Base-by-base conservation (phyloP, 2,113 vertebrate genomes). In the Desmodus rotundus region DNA sequence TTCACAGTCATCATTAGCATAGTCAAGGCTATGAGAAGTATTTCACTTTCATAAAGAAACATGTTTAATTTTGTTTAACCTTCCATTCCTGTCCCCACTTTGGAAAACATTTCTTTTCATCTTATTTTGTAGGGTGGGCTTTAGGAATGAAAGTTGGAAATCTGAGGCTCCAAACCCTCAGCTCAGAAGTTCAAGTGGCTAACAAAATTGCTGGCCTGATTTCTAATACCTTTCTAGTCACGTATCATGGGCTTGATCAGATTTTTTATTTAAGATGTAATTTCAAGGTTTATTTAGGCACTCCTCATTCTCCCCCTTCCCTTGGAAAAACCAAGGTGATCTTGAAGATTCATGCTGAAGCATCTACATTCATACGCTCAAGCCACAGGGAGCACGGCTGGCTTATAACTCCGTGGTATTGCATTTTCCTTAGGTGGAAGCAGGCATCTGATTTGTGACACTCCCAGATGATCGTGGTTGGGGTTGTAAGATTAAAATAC, bases 151-250 rank as follows among this genome's bases (percentile, higher is more conserved):
- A 52, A 76, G 50, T 47, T 80, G 80, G 54, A 95, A 93, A 31
- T 68, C 24, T 41, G 54, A 68, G 68, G 5, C 12, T 68, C 33
- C 38, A 78, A 92, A 87, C 9, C 31, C n/a, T 96, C 50, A 76
- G 45, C 24, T 89, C 84, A 76, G 78, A 94, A 92, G n/a, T 95
- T 81, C 70, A 84, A 70, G 67, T 92, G 91, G 78, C 76, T 87
- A 77, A 94, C 72, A 82, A 76, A 93, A 87, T 80, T 90, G 81
- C 70, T 92, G 26, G 70, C 70, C 73, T 16, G 12, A 76, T 89
- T 96, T 95, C 63, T 80, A 78, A 81, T 74, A 65, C 12, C 22
- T 94, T 97, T 90, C n/a, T 20, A 94, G 89, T 96, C 45, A 50
- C 2, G 7, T 89, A 65, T 92, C 36, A 81, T 47, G 80, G 70